A percentile compares a stretch with the other conserved stretches of the same genome.
Conservation (phyloP, 2,888 invertebrate genomes). For the Hypsopygia costalis region DNA sequence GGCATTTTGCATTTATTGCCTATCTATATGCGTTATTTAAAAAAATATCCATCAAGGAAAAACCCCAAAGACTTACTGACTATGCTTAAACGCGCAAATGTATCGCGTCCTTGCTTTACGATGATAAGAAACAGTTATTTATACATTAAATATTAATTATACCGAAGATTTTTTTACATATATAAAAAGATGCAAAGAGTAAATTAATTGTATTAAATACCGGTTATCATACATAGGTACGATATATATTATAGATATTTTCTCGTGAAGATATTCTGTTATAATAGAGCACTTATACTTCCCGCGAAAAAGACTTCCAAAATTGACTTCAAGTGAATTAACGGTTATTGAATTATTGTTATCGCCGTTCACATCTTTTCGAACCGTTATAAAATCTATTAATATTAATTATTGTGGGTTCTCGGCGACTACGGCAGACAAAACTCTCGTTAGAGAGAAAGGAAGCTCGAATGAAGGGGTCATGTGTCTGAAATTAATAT, state of each 20-base stretch:
- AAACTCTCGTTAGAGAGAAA: too few species aligned
- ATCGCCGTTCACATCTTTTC: background rate
- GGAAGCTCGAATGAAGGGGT: too few species aligned
- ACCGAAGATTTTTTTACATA: slow-evolving; percentile 10
- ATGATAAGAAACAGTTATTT: slow-evolving; percentile 55
- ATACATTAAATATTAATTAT: slow-evolving; percentile 40
- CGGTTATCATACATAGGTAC: too few species aligned
- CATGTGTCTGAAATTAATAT: background rate
- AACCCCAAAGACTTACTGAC: slow-evolving; percentile 28
- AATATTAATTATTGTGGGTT: background rate
- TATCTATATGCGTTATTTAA: too few species aligned
- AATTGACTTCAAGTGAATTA: background rate
- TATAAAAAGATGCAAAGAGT: slow-evolving; percentile 5
- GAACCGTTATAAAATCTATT: background rate
- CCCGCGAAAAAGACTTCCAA: too few species aligned
- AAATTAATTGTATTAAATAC: background rate
- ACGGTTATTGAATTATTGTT: background rate
- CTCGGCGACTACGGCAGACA: background rate
- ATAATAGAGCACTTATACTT: too few species aligned
- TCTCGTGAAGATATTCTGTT: too few species aligned
- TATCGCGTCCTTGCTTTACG: slow-evolving; percentile 55
- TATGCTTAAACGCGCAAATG: slow-evolving; percentile 35
- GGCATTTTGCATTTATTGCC: too few species aligned
- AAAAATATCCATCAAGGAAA: slow-evolving; percentile 19
- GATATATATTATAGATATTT: too few species aligned